These are phyloP conservation scores for Ictalurus punctatus DNA, from an alignment of 2,113 vertebrate species.

Conservation along the genomic window DNA sequence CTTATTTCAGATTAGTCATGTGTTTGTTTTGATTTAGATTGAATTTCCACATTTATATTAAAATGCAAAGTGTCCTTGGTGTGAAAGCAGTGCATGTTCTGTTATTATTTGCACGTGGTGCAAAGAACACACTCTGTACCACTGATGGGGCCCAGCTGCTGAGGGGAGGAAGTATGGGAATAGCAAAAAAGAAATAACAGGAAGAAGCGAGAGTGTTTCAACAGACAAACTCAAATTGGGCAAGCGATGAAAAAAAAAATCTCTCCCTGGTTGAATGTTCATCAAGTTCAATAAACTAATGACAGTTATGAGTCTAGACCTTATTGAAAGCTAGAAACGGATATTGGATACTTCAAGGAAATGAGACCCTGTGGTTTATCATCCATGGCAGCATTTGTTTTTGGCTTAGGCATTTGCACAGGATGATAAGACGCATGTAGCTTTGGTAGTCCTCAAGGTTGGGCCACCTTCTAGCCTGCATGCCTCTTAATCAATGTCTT, in stretches of 20 bases:
- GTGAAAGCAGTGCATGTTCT: conserved; percentile 3
- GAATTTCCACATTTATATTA: background rate
- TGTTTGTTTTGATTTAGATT: background rate
- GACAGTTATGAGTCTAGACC: conserved; percentile 18
- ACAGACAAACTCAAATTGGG: conserved; percentile 22
- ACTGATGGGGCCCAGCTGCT: conserved; percentile 16
- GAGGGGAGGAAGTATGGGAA: background rate
- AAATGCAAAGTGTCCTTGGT: background rate
- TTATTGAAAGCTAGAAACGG: conserved; percentile 29
- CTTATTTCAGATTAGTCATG: background rate
- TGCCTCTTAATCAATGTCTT: conserved; percentile 99
- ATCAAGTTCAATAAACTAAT: conserved; percentile 19
- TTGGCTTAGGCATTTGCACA: conserved; percentile 51
- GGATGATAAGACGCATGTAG: conserved; percentile 57
- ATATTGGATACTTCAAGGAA: conserved; percentile 31
- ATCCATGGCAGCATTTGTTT: conserved; percentile 39
- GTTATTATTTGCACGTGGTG: background rate
- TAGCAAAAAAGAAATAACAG: background rate
- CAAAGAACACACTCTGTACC: background rate
- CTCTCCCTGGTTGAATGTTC: conserved; percentile 40
- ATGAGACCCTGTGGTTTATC: conserved; percentile 30
- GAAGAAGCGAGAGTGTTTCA: background rate
- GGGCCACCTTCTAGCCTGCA: conserved; percentile 89
- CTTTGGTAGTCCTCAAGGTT: conserved; percentile 83
- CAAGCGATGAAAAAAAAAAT: background rate